Conservation (phyloP, 2,797 vertebrate genomes). For the Pagetopsis macropterus region DNA sequence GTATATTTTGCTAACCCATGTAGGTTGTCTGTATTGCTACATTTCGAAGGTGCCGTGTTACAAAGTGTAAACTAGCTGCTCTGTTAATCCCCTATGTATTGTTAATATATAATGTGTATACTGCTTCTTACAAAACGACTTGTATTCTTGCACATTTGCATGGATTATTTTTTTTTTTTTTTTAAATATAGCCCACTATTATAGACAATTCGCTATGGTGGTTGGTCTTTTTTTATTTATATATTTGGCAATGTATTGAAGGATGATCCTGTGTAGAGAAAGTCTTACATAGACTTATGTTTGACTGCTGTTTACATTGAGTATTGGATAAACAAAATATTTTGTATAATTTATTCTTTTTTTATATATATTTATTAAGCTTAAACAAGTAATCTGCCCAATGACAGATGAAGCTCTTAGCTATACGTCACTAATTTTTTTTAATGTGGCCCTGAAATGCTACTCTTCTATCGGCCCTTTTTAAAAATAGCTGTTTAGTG, state of each 20-base stretch:
- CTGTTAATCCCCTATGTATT: neutral
- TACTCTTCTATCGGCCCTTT: neutral
- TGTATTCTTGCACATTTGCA: slow-evolving; percentile 22
- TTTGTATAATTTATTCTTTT: too few species aligned
- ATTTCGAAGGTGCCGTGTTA: neutral
- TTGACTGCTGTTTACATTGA: neutral
- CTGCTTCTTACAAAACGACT: neutral
- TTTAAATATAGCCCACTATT: slow-evolving; percentile 7
- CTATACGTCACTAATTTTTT: neutral
- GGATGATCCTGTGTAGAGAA: neutral
- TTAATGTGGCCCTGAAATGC: neutral
- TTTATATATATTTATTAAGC: too few species aligned
- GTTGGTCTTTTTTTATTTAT: slow-evolving; percentile 22
- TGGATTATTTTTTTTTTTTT: slow-evolving; percentile 13
- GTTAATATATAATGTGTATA: neutral
- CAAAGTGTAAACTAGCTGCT: neutral
- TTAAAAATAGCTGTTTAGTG: neutral
- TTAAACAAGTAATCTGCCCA: neutral
- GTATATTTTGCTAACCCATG: neutral
- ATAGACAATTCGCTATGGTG: slow-evolving; percentile 3
- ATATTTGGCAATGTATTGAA: neutral
- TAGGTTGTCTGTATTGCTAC: slow-evolving; percentile 2
- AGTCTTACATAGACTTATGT: neutral
- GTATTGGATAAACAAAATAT: too few species aligned
- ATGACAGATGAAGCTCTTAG: too few species aligned